These are phyloP conservation scores for Ferdinandea cuprea DNA, from an alignment of 2,888 invertebrate species.

Conservation along the genomic window DNA sequence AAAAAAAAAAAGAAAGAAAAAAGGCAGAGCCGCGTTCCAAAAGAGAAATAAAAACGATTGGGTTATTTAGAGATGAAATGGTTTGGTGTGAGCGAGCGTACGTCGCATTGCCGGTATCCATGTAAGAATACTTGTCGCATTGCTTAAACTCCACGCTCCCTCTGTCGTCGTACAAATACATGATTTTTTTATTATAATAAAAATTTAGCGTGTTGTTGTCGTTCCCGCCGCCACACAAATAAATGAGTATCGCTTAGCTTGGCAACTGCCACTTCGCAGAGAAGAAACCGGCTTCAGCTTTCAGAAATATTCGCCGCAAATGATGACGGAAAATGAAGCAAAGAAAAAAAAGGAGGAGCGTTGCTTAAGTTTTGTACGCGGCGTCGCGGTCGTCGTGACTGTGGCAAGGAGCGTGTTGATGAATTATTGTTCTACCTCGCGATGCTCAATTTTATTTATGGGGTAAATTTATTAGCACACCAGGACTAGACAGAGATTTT, in stretches of 20 bases:
- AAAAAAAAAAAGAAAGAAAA: neutral
- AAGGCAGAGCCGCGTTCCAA: constrained; percentile 1
- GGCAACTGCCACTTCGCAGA: constrained; percentile 20
- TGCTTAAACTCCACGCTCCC: neutral
- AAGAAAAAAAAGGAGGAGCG: neutral
- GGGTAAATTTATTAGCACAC: constrained; percentile 37
- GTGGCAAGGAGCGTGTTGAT: constrained; percentile 9
- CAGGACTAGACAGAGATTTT: neutral
- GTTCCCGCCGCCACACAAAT: constrained; percentile 16
- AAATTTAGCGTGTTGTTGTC: constrained; percentile 23
- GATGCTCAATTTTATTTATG: constrained; percentile 55
- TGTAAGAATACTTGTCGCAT: constrained; percentile 33
- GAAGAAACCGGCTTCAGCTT: constrained; percentile 40
- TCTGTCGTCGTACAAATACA: neutral
- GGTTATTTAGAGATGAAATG: constrained; percentile 21
- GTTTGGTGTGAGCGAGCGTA: constrained; percentile 9
- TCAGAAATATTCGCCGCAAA: neutral
- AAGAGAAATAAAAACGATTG: constrained; percentile 20
- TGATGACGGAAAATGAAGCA: neutral
- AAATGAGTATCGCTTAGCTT: constrained; percentile 20
- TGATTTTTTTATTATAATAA: constrained; percentile 10
- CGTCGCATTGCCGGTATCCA: constrained; percentile 10
- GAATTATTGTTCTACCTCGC: constrained; percentile 41
- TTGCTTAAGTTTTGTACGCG: constrained; percentile 14
- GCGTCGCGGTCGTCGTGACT: neutral